Evolutionary conservation across 2,888 invertebrate genomes (phyloP).

Genomic region (Lutraria lutraria): DNA sequence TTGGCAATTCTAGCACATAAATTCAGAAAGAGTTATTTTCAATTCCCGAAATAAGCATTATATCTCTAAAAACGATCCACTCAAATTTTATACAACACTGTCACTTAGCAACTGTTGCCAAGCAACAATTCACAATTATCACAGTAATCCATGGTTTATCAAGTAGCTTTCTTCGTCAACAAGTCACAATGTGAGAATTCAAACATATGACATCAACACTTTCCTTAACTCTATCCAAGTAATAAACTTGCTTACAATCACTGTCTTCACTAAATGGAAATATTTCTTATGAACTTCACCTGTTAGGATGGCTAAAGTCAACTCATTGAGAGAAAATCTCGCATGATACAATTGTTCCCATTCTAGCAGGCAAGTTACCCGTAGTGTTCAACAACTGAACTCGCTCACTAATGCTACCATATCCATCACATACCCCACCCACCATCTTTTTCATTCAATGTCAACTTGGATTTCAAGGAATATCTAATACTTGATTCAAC

Average conservation of each 20-base stretch:
- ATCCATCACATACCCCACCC: not conserved
- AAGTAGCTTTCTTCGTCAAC: not conserved
- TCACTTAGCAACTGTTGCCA: conserved; percentile 25
- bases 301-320: not conserved
- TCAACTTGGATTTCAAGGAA: conserved; percentile 22
- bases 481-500: conserved; percentile 10
- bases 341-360: conserved; percentile 4
- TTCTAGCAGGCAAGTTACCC: not conserved
- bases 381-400: not conserved
- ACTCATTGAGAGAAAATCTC: not conserved
- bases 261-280: not conserved
- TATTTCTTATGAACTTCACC: conserved; percentile 19
- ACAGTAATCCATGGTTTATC: conserved; percentile 19
- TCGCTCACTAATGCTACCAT: not conserved
- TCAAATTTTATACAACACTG: conserved; percentile 20
- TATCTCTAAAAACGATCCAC: conserved; percentile 3
- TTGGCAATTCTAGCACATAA: conserved; percentile 11
- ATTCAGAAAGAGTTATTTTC: not conserved
- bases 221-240: not conserved
- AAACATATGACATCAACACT: not conserved
- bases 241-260: not conserved
- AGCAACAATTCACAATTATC: conserved; percentile 35
- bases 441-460: not conserved
- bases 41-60: not conserved
- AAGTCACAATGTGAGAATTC: conserved; percentile 7